Percentiles rank a stretch among this genome's conserved stretches.
Evolutionary conservation across 2,113 vertebrate genomes (phyloP).

Genomic region (Columba livia): DNA sequence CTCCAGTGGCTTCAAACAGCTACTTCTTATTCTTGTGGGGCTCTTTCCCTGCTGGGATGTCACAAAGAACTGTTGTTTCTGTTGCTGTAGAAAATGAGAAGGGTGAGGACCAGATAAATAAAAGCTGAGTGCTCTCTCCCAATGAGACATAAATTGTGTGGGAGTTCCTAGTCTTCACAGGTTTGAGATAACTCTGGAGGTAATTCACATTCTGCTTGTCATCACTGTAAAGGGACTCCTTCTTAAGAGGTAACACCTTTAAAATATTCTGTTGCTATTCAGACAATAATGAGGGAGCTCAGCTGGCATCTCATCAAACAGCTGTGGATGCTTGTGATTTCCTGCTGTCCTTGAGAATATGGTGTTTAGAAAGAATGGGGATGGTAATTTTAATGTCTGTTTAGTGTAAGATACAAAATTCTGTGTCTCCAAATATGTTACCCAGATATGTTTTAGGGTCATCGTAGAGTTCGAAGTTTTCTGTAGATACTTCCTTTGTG

Average conservation of each 20-base stretch:
- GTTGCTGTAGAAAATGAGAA: neutral
- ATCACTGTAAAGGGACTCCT: neutral
- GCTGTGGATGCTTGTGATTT: neutral
- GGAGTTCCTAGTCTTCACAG: neutral
- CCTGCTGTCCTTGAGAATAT: neutral
- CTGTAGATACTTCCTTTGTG: neutral
- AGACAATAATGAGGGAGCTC: neutral
- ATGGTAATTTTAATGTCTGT: neutral
- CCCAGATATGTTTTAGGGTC: neutral
- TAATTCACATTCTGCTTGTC: neutral
- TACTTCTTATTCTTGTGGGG: constrained; percentile 24
- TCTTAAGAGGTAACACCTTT: neutral
- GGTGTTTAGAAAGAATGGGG: neutral
- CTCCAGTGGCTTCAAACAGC: neutral
- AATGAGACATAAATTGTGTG: neutral
- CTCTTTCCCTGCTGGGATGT: neutral
- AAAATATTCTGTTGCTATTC: neutral
- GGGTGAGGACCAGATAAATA: neutral
- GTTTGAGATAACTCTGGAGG: neutral
- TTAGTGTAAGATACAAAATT: neutral
- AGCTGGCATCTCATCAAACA: neutral
- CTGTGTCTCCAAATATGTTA: neutral
- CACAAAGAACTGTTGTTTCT: neutral
- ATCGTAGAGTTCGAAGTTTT: neutral
- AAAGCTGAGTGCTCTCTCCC: neutral